Conservation (phyloP, 2,888 invertebrate genomes). For the Kryphioiulus occultus region DNA sequence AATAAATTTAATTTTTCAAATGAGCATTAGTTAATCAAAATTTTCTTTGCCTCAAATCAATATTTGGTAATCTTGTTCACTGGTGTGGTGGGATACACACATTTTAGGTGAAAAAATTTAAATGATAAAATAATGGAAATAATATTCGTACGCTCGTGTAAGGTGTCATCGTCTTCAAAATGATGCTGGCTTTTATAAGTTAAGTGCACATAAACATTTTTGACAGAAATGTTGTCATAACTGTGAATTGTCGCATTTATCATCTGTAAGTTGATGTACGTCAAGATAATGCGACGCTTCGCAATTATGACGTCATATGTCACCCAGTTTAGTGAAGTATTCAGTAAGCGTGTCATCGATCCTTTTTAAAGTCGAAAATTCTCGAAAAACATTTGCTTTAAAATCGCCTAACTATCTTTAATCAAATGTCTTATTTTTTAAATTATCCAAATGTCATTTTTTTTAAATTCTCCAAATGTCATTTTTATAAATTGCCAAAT, state of each 20-base stretch:
- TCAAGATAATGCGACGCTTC: background rate
- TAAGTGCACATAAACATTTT: background rate
- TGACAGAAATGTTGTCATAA: slow-evolving; percentile 20
- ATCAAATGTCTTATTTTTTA: background rate
- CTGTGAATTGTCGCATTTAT: background rate
- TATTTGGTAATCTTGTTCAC: no score
- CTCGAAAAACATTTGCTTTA: no score
- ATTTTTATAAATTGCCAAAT: no score
- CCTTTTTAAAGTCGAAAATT: background rate
- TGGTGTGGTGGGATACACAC: no score
- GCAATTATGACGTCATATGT: background rate
- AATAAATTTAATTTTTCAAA: no score
- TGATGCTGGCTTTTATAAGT: background rate
- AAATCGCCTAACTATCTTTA: no score
- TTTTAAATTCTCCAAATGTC: no score
- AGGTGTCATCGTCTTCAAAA: background rate
- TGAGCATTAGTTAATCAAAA: no score
- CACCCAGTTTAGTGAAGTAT: background rate
- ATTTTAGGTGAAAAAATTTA: no score
- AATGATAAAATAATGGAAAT: no score
- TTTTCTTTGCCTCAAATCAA: no score
- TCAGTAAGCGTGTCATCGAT: background rate
- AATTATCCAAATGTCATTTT: background rate
- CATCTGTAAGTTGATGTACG: background rate
- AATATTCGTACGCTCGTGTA: no score